Percentiles rank a stretch among this genome's conserved stretches.
phyloP scores from a whole-genome alignment of 1,140 invertebrate genomes.

The Brachionus plicatilis region DNA sequence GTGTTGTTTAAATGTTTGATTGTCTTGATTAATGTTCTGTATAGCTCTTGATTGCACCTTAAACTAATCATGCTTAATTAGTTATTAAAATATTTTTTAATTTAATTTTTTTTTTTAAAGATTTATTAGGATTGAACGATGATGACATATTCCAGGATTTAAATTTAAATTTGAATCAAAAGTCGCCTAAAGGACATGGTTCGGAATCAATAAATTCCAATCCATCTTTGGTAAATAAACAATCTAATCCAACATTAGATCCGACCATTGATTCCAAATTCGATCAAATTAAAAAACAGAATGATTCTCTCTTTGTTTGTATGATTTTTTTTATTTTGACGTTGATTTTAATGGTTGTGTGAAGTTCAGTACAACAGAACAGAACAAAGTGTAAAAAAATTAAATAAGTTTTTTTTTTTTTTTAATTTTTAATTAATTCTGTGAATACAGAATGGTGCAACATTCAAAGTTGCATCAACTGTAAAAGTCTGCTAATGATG shows the following conservation, averaged over 20 bases:
- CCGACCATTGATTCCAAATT: neutral
- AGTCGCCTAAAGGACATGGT: neutral
- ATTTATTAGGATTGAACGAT: neutral
- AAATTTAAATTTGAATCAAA: neutral
- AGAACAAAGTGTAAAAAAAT: too few species aligned
- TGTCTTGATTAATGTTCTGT: neutral
- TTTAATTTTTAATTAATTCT: too few species aligned
- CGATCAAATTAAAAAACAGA: slow-evolving; percentile 29
- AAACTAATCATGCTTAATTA: neutral
- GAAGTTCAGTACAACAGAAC: too few species aligned
- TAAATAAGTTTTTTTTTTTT: too few species aligned
- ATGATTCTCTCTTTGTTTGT: slow-evolving; percentile 20
- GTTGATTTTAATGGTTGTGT: too few species aligned
- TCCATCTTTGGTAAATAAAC: slow-evolving; percentile 7
- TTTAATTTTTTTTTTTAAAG: neutral
- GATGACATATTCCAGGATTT: neutral
- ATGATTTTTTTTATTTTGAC: neutral
- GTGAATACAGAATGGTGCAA: too few species aligned
- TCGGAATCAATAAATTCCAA: neutral
- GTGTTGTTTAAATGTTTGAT: neutral
- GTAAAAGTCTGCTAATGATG: too few species aligned
- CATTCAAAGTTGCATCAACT: too few species aligned
- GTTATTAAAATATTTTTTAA: neutral
- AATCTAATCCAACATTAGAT: neutral
- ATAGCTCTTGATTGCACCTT: neutral